Evolutionary conservation across 2,113 vertebrate genomes (phyloP), one percentile per base, ranked within the genome.

Genomic region (Willisornis vidua): DNA sequence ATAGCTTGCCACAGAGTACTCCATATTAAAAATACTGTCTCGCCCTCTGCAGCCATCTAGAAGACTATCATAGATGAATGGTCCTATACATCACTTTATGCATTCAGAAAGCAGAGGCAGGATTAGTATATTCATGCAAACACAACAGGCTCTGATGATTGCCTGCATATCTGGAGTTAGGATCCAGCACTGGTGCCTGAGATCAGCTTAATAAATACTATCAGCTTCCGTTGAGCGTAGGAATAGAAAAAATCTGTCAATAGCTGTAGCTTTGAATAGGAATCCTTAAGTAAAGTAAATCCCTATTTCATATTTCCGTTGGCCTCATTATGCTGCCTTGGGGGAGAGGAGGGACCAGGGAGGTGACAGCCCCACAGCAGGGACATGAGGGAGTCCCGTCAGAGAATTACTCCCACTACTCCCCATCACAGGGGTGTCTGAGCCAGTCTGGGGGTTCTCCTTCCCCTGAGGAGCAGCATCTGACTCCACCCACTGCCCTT

Each of bases 201-300:
- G 58, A 94, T 94, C 89, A 82, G 73, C 57, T 89, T 78, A 79
- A 94, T 87, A 94, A 96, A 94, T 49, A 88, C 80, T 75, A 90
- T 77, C 57, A 61, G 62, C 77, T 95, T 91, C 93, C 11, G 19
- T 73, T 12, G 3, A 78, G 78, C 0, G 2, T 6, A 79, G 89
- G 70, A 73, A 82, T 37, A 93, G 74, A 51, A 81, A 41, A 84
- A 52, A 68, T 13, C 29, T 81, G 65, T 43, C 86, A 84, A 61
- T 78, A 75, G 70, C 66, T 75, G 41, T 11, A 61, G 71, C 49
- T 95, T 57, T 73, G 89, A 87, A 82, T n/a, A 87, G 74, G 45
- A 91, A 68, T 57, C 84, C 68, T 75, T n/a, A 61, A 79, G 82
- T 52, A 61, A 81, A 81, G 73, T 71, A 43, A 89, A 71, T n/a